Conservation (phyloP, 2,113 vertebrate genomes). For the Ondatra zibethicus region DNA sequence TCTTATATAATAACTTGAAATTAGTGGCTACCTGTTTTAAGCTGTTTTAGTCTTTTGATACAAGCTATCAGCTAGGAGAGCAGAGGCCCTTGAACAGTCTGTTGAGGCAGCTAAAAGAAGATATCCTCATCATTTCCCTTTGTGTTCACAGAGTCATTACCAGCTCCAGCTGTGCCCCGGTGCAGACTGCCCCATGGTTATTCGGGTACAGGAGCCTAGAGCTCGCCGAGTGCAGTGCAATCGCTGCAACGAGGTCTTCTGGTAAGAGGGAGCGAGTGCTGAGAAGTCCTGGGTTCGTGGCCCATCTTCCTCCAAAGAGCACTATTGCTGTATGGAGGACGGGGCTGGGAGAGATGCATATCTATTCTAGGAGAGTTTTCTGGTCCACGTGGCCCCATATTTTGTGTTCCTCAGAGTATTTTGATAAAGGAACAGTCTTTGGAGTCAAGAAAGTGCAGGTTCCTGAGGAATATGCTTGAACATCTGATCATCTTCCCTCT, state of each 20-base stretch:
- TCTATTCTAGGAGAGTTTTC: not conserved
- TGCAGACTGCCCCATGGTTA: slow-evolving; percentile 99
- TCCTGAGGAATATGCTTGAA: not conserved
- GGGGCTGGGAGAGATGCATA: not conserved
- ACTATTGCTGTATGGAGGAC: not conserved
- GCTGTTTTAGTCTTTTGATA: not conserved
- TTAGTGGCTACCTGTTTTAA: slow-evolving; percentile 26
- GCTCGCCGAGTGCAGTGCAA: slow-evolving; percentile 98
- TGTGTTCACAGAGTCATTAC: slow-evolving; percentile 94
- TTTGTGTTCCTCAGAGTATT: not conserved
- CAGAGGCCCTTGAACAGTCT: not conserved
- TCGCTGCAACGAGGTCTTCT: slow-evolving; percentile 98
- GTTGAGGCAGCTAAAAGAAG: not conserved
- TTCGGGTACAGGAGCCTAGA: slow-evolving; percentile 98
- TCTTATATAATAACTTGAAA: not conserved
- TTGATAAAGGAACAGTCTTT: not conserved
- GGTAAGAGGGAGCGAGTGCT: slow-evolving; percentile 88
- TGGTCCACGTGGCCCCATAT: not conserved
- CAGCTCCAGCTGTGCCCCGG: slow-evolving; percentile 99
- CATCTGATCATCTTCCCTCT: not conserved
- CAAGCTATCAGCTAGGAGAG: not conserved
- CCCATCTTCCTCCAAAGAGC: not conserved
- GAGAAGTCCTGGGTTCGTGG: not conserved
- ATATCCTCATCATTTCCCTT: slow-evolving; percentile 42
- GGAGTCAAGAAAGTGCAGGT: not conserved